Base-by-base conservation (phyloP, 2,888 invertebrate species). In the Bombylius discolor region DNA sequence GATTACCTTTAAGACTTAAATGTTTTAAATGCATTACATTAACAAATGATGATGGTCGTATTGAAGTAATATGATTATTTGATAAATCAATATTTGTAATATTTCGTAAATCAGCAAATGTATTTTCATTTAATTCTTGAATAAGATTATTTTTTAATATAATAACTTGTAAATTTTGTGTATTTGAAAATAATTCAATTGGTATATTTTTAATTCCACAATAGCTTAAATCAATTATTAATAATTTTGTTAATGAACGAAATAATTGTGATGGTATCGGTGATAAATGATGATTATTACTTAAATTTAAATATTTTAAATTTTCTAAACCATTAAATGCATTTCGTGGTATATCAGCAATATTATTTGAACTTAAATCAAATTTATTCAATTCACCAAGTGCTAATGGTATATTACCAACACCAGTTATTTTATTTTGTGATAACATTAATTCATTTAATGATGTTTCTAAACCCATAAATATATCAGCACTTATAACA, bases 351-450 rank as follows among this genome's bases (percentile, higher is more conserved):
- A 90, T 74, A 64, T 86, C 87, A 0, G 82, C 83, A 50, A 90
- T 72, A 65, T 84, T 83, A 67, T 93, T 94, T 59, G 84, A 82
- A 53, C 90, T 89, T 55, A 93, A 73, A 69, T 90, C 89, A 34
- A 93, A 74, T 36, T 78, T 80, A 68, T 83, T 77, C 39, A 91
- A 73, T 62, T 81, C 81, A 2, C 79, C 72, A 59, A 88, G 77
- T 33, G 79, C 78, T 49, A 88, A 65, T 0, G 85, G 81, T 34
- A 81, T 76, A 14, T 81, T 82, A 3, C 81, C 80, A 53, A 90
- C 74, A 13, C 80, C 81, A 5, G 82, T 78, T 39, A 91, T 80
- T 61, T 83, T 80, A 66, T 91, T 91, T 67, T 85, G 84, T 4
- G 85, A 82, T 8, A 91, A 69, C 64, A 84, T 83, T 52, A 93